These are phyloP conservation scores for Eucera pruinosa DNA, from an alignment of 2,888 invertebrate species.

Conservation along the genomic window DNA sequence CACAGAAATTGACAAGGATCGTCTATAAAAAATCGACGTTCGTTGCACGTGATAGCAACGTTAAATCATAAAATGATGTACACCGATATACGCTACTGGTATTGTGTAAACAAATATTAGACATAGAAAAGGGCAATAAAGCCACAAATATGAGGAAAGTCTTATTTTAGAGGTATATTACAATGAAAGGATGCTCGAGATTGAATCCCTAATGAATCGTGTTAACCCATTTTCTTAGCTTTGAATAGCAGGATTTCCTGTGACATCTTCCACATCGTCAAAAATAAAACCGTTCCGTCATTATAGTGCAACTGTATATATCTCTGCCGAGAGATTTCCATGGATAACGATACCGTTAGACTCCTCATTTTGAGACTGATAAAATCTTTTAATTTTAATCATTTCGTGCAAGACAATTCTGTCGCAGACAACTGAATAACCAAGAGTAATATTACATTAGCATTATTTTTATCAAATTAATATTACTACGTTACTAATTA, in stretches of 20 bases:
- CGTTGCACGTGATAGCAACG: too few relatives aligned
- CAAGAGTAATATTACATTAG: too few relatives aligned
- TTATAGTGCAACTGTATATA: constrained; percentile 40
- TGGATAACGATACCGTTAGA: constrained; percentile 47
- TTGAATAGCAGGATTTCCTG: constrained; percentile 63
- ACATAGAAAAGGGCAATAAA: background rate
- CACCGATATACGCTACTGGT: constrained; percentile 30
- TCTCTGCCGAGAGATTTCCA: constrained; percentile 26
- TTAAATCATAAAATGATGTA: too few relatives aligned
- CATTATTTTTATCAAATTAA: too few relatives aligned
- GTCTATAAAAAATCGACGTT: too few relatives aligned
- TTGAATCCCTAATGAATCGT: constrained; percentile 46
- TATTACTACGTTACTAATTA: too few relatives aligned
- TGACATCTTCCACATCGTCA: constrained; percentile 37
- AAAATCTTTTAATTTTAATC: constrained; percentile 23
- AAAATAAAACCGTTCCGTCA: constrained; percentile 52
- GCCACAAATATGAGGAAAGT: background rate
- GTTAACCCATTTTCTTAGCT: constrained; percentile 51
- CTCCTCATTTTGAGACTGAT: constrained; percentile 17
- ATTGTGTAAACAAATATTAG: background rate
- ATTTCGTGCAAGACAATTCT: background rate
- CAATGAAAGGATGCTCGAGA: constrained; percentile 19
- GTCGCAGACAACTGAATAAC: background rate
- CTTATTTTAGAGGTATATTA: background rate
- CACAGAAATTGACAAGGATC: too few relatives aligned